phyloP scores from a whole-genome alignment of 2,888 invertebrate species.

The Arenicola marina region DNA sequence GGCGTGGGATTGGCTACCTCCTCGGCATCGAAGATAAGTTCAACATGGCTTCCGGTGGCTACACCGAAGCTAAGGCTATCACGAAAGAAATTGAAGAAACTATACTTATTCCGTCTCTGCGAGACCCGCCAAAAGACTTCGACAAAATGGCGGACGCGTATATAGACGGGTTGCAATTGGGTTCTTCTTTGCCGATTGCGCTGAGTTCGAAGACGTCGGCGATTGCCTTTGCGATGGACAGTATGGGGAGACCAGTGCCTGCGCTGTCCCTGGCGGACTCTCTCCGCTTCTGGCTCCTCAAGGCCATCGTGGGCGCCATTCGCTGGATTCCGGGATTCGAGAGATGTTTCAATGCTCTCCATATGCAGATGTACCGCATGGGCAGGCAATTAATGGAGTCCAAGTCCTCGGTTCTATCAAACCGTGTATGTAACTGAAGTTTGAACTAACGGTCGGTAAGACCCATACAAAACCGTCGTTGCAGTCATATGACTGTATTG shows the following conservation, averaged over 20 bases:
- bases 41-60: slow-evolving; percentile 45
- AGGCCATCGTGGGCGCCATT: background rate
- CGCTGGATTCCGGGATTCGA: background rate
- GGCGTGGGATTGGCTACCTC: slow-evolving; percentile 80
- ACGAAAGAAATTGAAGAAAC: slow-evolving; percentile 46
- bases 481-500: too few relatives aligned
- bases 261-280: background rate
- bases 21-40: slow-evolving; percentile 77
- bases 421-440: too few relatives aligned
- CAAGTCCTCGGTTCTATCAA: too few relatives aligned
- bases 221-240: background rate
- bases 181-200: background rate
- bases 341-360: background rate
- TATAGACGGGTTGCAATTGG: slow-evolving; percentile 37
- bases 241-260: background rate
- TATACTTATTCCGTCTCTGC: slow-evolving; percentile 38
- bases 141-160: slow-evolving; percentile 45
- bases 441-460: too few relatives aligned
- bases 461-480: too few relatives aligned
- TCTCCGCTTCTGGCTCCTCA: background rate
- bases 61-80: slow-evolving; percentile 34
- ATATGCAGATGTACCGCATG: background rate
- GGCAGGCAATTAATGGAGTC: too few relatives aligned
- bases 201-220: background rate
- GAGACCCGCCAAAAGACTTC: slow-evolving; percentile 43